Evolutionary conservation across 2,888 invertebrate species (phyloP).

Genomic region (Tortricodes alternella): DNA sequence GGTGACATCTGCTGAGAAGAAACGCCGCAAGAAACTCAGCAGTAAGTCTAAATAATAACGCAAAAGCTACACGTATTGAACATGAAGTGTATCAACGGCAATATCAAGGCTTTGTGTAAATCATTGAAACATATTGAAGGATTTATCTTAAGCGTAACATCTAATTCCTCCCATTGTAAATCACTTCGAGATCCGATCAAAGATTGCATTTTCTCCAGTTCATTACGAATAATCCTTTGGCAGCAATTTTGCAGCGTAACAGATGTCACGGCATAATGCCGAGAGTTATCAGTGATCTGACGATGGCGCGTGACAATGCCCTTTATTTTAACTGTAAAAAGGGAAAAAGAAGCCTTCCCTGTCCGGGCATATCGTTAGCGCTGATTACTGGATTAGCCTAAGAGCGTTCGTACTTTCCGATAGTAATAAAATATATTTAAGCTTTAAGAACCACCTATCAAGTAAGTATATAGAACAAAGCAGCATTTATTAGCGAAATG

Average conservation of each 20-base stretch:
- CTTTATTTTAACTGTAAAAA: conserved; percentile 26
- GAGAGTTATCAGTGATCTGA: conserved; percentile 22
- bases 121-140: too few species aligned
- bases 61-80: too few species aligned
- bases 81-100: too few species aligned
- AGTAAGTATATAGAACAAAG: not conserved
- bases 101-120: too few species aligned
- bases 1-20: too few species aligned
- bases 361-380: conserved; percentile 27
- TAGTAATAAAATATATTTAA: not conserved
- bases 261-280: conserved; percentile 23
- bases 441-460: not conserved
- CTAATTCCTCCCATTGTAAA: not conserved
- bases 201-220: conserved; percentile 1
- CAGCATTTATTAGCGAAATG: not conserved
- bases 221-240: conserved; percentile 25
- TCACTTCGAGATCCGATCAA: not conserved
- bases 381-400: conserved; percentile 32
- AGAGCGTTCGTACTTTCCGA: conserved; percentile 26
- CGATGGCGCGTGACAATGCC: conserved; percentile 9
- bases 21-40: too few species aligned
- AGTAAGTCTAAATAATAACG: too few species aligned
- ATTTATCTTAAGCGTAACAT: too few species aligned
- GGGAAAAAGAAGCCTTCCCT: conserved; percentile 10
- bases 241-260: conserved; percentile 19